phyloP scores from a whole-genome alignment of 2,113 vertebrate species.

The Aldabrachelys gigantea region DNA sequence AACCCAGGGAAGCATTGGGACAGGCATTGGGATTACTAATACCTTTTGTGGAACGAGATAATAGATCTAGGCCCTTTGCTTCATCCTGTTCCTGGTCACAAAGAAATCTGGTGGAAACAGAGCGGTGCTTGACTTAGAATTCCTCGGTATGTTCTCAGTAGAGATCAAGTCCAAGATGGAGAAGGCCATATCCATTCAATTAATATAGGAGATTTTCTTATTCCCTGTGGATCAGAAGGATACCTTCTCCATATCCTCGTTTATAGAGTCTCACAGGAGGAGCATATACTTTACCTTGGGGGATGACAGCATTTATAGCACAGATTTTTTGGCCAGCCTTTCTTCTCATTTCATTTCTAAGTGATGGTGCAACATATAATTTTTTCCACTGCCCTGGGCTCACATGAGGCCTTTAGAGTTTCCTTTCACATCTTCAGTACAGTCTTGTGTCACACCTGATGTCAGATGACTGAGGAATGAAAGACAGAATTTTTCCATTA shows the following conservation, averaged over 20 bases:
- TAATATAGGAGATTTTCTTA: neutral
- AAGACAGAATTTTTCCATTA: neutral
- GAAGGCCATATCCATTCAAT: neutral
- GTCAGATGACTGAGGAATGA: neutral
- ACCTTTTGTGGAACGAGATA: neutral
- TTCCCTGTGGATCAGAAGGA: neutral
- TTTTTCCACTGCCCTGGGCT: neutral
- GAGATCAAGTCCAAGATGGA: neutral
- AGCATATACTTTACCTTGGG: neutral
- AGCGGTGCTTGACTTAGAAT: neutral
- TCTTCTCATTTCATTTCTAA: neutral
- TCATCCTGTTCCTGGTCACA: neutral
- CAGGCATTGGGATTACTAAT: neutral
- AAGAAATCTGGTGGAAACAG: neutral
- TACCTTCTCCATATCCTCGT: neutral
- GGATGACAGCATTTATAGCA: neutral
- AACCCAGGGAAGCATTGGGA: neutral
- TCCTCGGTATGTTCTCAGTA: neutral
- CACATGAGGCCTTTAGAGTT: neutral
- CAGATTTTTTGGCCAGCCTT: neutral
- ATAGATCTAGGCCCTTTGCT: neutral
- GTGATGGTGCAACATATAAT: neutral
- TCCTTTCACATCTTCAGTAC: neutral
- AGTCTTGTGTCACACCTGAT: neutral
- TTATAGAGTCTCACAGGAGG: neutral